Evolutionary conservation across 2,113 vertebrate genomes (phyloP), one percentile per base, ranked within the genome.

Genomic region (Phocoena phocoena): DNA sequence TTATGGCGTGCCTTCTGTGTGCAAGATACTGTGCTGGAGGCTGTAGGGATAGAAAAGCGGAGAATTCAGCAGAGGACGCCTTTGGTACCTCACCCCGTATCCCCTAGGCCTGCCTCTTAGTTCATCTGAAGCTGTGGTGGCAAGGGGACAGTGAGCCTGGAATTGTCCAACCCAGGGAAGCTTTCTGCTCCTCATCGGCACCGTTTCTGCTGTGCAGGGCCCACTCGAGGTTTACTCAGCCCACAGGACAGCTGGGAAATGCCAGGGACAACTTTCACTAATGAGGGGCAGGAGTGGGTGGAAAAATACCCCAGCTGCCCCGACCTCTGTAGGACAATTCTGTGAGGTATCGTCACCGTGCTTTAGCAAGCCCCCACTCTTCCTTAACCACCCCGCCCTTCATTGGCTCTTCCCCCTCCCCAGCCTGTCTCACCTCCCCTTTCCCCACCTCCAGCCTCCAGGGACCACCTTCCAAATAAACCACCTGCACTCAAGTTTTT

Each of bases 281-380:
- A 67, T 13, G n/a, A 94, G 74, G 38, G 41, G 33, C 50, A 13
- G 11, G 9, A 73, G 41, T 44, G 18, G 23, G 8, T 68, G 17
- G 47, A 18, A 47, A 41, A 55, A 55, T 3, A 12, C 15, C 6
- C 47, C 33, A 41, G 36, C 41, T 70, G 41, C 65, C 53, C 38
- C 7, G 12, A 5, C 55, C 53, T 14, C 28, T 0, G 0, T 1
- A 3, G 74, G 41, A 47, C 62, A 8, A 1, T 18, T 73, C 58
- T 18, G 0, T n/a, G 8, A 21, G 12, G 10, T 41, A 11, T 58
- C 60, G 65, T 86, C 55, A 28, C 18, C 1, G 4, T 44, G 7
- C 41, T 70, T 76, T 41, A 31, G 62, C 31, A 10, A 20, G 3
- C 4, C 7, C 13, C 50, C 47, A 55, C 25, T 23, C 1, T 41